Base-by-base conservation (phyloP, 2,113 vertebrate species). In the Himantopus leucocephalus region DNA sequence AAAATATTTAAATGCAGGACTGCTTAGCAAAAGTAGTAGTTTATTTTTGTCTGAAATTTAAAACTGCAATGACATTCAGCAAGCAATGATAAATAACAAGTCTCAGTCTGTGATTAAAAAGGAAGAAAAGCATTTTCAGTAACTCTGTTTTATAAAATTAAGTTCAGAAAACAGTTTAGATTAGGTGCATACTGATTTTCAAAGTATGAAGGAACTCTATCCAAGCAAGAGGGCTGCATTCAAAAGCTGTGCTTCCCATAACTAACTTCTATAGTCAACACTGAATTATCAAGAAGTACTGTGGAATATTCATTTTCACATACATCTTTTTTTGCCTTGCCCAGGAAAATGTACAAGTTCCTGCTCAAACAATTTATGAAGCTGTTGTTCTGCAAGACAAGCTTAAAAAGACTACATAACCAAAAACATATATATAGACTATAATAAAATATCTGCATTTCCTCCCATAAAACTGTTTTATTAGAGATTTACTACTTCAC, bases 371-470 rank as follows among this genome's bases (percentile, higher is more conserved):
- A 70, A 77, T 87, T 91, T 86, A 79, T 74, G 45, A 83, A 76
- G 35, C 35, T 89, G 67, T 34, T 93, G 60, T 68, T 85, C 70
- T 79, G 18, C 75, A 90, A 82, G 85, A 85, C 43, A 90, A 71
- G 67, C 74, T 85, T 56, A 35, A 79, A 66, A 64, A 55, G 68
- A 41, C 5, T n/a, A 76, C 3, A 8, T 63, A 85, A 88, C 9
- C 67, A 32, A 62, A 80, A 81, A 82, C 20, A n/a, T 55, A 76
- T 21, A 71, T 41, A 88, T 2, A 67, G 26, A 60, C 58, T 66
- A 34, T 3, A 88, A 80, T 85, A 91, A 95, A 88, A 73, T 80
- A 92, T 22, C 86, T 77, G 63, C 76, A 76, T 89, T 94, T 87
- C 50, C 55, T 89, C 53, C 67, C 67, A 76, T 60, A 92, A 93